Base-by-base conservation (phyloP, 2,888 invertebrate genomes). In the Junonia oenone region DNA sequence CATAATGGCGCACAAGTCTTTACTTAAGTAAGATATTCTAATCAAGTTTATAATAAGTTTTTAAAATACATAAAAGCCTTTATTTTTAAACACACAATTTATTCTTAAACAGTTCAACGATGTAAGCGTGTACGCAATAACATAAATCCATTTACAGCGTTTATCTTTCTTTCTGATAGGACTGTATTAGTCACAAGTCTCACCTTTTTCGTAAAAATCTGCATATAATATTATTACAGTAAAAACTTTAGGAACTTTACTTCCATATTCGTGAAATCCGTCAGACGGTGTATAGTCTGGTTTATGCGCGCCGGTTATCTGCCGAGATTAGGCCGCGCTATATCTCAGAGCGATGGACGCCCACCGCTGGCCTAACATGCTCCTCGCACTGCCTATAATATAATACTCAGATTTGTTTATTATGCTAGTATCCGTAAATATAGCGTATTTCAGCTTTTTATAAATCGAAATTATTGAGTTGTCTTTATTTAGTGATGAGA, bases 251-350 rank as follows among this genome's bases (percentile, higher is more conserved):
- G 22, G 26, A 26, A 43, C 13, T 43, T 22, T 43, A 43, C 43
- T 43, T 26, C 43, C 43, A 56, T 46, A 50, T 52, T 46, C n/a
- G 2, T 47, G 43, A 46, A 52, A 49, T 51, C 55, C 52, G 47
- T 51, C 53, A 48, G 52, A 29, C 47, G 40, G 50, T 53, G 46
- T 54, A 22, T 56, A 56, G 56, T 73, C 51, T 58, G 75, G 72
- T 84, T 86, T 84, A 84, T 78, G 75, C 68, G 72, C 64, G 62
- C 58, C 59, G 59, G 65, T 68, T 86, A 84, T 86, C 83, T 73
- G 61, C 19, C 50, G 64, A 83, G 83, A 84, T 84, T 81, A 81
- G 79, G 77, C 69, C 68, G 68, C 57, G 74, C 69, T 66, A 68
- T 76, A 75, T 73, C 74, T 72, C 71, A 66, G 68, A 67, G 65